A percentile compares a stretch with the other conserved stretches of the same genome.
These are phyloP conservation scores for Chloropsis hardwickii DNA, from an alignment of 2,113 vertebrate genomes.

Conservation along the genomic window DNA sequence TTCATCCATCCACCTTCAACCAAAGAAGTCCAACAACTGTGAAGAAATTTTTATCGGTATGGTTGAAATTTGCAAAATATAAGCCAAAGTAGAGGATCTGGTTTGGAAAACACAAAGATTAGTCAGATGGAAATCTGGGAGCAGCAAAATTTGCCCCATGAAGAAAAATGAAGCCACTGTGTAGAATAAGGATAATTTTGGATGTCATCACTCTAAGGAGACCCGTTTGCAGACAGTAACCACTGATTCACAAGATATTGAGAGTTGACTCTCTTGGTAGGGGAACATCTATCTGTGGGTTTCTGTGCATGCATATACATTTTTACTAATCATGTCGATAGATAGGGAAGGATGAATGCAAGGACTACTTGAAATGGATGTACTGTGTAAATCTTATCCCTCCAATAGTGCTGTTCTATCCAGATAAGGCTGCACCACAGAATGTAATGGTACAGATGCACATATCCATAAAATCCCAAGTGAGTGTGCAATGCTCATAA, in stretches of 20 bases:
- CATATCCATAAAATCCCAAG: not conserved
- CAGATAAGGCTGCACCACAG: not conserved
- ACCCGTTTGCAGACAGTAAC: not conserved
- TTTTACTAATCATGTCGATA: not conserved
- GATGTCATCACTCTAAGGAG: not conserved
- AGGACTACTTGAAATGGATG: not conserved
- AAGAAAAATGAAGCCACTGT: not conserved
- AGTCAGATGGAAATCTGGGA: not conserved
- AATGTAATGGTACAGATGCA: not conserved
- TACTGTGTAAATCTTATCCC: not conserved
- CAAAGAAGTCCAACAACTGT: not conserved
- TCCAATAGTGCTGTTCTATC: not conserved
- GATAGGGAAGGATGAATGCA: not conserved
- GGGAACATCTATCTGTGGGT: not conserved
- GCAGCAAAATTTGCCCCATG: not conserved
- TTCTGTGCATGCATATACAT: not conserved
- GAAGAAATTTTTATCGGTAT: not conserved
- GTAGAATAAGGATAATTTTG: not conserved
- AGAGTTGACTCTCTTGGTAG: not conserved
- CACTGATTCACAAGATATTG: not conserved
- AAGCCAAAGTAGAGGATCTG: not conserved
- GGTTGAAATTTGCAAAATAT: not conserved
- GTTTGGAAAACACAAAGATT: not conserved
- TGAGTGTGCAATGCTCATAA: not conserved
- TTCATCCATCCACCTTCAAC: not conserved